Base-by-base conservation (phyloP, 2,888 invertebrate species). In the Hanleya hanleyi region DNA sequence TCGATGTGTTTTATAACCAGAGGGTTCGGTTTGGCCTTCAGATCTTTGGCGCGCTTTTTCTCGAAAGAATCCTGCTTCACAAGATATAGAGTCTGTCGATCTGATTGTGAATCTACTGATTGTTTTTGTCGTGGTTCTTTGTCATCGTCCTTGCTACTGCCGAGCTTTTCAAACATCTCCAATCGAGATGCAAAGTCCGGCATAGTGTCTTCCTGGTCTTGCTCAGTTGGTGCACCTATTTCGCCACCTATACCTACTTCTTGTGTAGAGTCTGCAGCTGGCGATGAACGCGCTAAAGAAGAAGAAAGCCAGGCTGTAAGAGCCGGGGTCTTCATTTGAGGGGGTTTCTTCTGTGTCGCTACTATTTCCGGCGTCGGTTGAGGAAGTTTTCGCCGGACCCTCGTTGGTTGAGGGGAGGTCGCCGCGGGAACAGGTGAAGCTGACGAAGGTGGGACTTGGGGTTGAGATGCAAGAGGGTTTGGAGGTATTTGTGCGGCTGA, bases 11-110 rank as follows among this genome's bases (percentile, higher is more conserved):
- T 81, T 35, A 86, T 81, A 3, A 84, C 75, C 1, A 85, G 67
- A 0, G 87, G 86, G 71, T 84, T 84, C 6, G 86, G 84, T 70
- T 86, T 85, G 0, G 85, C 84, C 75, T 87, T 87, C 74, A 86
- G 68, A 47, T 87, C 84, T 69, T 86, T 87, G 0, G 85, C 84
- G 49, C 84, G 84, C 37, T 80, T 77, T 41, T 79, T 78, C 74
- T 86, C 86, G 7, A 81, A 80, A 0, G 85, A 85, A 41, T 84
- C 85, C 71, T 86, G 85, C 70, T 83, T 83, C 49, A 76, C 37
- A 35, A 64, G 4, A 29, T 4, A 15, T 22, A 29, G 22, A 4
- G 1, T 4, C 18, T 26, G 18, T 12, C 35, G 36, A 41, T 41
- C 47, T 15, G 12, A 12, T 7, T 37, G 67, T 47, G 35, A 26